Evolutionary conservation across 2,888 invertebrate species (phyloP).

Genomic region (Coleophora deauratella): DNA sequence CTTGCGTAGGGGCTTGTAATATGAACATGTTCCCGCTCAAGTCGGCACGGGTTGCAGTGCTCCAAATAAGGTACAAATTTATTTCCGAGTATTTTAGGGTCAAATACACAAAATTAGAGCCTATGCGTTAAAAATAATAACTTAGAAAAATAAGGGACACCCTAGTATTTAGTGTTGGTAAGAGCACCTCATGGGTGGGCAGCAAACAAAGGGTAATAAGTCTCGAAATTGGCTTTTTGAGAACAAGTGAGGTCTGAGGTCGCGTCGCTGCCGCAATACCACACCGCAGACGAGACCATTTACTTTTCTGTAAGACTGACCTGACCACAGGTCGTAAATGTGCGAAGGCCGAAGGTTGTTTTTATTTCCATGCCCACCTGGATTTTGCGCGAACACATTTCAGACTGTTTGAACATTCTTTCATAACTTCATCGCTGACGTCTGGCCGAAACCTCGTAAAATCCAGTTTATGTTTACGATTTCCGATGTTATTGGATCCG

Average conservation of each 20-base stretch:
- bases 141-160: too few species aligned
- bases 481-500: conserved; percentile 43
- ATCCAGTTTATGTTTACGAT: conserved; percentile 53
- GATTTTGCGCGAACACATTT: conserved; percentile 48
- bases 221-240: conserved; percentile 55
- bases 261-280: conserved; percentile 36
- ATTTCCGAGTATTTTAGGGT: too few species aligned
- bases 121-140: too few species aligned
- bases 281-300: conserved; percentile 28
- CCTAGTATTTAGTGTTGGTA: too few species aligned
- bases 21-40: too few species aligned
- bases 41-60: too few species aligned
- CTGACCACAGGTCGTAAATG: conserved; percentile 35
- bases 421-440: conserved; percentile 46
- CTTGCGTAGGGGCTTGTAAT: too few species aligned
- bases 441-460: conserved; percentile 41
- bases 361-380: conserved; percentile 56
- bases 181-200: background rate
- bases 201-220: conserved; percentile 61
- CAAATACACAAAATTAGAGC: too few species aligned
- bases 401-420: conserved; percentile 53
- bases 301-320: conserved; percentile 45
- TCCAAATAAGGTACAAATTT: too few species aligned
- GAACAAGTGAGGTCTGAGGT: conserved; percentile 61
- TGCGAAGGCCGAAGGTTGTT: conserved; percentile 45